Evolutionary conservation across 2,113 vertebrate species (phyloP).

Genomic region (Sterrhoptilus dennistouni): DNA sequence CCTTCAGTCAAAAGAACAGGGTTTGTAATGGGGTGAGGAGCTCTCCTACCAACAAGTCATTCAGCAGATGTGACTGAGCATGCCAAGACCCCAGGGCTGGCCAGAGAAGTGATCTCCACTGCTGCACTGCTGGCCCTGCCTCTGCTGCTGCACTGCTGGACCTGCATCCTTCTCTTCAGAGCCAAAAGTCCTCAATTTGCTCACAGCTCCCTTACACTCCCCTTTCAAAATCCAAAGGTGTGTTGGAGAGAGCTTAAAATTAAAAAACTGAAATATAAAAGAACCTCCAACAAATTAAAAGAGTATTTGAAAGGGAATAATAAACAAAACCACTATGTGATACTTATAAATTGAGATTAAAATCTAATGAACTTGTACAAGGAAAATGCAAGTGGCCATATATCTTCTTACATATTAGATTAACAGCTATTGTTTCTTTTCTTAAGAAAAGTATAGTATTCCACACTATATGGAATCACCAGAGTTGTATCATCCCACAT

Average conservation of each 20-base stretch:
- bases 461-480: neutral
- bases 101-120: neutral
- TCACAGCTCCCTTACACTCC: neutral
- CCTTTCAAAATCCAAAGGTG: neutral
- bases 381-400: neutral
- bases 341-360: neutral
- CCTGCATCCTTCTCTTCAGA: neutral
- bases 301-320: neutral
- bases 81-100: fast-evolving
- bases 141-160: neutral
- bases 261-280: neutral
- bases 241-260: neutral
- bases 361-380: neutral
- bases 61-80: neutral
- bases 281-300: neutral
- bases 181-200: neutral
- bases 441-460: neutral
- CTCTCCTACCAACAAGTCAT: neutral
- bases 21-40: neutral
- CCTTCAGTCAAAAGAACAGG: neutral
- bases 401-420: neutral
- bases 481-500: neutral
- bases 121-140: neutral
- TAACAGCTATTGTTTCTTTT: neutral
- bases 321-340: neutral